A percentile compares a stretch with the other conserved stretches of the same genome.
phyloP scores from a whole-genome alignment of 64 coral and sea anemone species.

The Orbicella faveolata region DNA sequence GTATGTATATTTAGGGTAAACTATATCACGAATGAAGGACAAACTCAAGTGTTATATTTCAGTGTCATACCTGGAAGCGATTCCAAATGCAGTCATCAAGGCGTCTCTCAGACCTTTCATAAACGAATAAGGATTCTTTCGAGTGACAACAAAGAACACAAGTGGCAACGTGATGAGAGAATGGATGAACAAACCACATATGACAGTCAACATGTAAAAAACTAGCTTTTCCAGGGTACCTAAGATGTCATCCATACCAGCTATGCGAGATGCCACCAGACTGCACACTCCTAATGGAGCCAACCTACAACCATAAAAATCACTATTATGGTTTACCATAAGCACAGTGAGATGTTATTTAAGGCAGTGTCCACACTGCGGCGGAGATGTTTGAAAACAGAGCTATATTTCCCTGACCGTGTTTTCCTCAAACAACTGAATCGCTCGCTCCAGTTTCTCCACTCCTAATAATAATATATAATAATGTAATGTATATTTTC shows the following conservation, averaged over 20 bases:
- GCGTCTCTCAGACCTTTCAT: slow-evolving; percentile 78
- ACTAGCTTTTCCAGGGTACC: slow-evolving; percentile 48
- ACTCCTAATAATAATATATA: too few relatives aligned
- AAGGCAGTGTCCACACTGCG: too few relatives aligned
- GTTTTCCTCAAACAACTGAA: too few relatives aligned
- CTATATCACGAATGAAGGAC: too few relatives aligned
- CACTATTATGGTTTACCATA: neutral
- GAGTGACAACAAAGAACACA: slow-evolving; percentile 72
- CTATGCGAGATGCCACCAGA: slow-evolving; percentile 75
- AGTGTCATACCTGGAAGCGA: slow-evolving; percentile 65
- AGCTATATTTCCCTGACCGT: too few relatives aligned
- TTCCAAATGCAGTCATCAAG: slow-evolving; percentile 89
- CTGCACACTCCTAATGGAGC: slow-evolving; percentile 87
- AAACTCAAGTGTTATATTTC: too few relatives aligned
- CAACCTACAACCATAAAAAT: slow-evolving; percentile 42
- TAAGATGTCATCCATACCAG: slow-evolving; percentile 67
- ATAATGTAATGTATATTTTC: too few relatives aligned
- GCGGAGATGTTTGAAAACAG: too few relatives aligned
- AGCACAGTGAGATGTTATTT: too few relatives aligned
- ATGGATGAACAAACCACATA: slow-evolving; percentile 63
- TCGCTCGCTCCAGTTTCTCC: too few relatives aligned
- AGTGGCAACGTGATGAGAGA: slow-evolving; percentile 63
- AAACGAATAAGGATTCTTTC: slow-evolving; percentile 72
- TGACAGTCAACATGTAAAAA: slow-evolving; percentile 75
- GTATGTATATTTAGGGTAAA: too few relatives aligned